Conservation (phyloP, 1,140 invertebrate genomes). For the Pteromalus puparum region DNA sequence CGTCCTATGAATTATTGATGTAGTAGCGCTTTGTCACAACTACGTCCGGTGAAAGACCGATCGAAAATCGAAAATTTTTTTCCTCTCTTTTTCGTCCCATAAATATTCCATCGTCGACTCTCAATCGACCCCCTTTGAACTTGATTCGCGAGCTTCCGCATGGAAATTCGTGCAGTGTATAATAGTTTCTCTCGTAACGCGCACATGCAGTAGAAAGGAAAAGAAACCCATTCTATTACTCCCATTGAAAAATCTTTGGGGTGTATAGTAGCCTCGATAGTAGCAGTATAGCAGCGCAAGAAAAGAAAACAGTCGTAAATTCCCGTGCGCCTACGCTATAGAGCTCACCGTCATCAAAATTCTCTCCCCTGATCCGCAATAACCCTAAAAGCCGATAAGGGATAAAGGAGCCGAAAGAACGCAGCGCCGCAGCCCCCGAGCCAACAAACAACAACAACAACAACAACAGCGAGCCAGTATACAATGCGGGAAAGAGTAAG, state of each 20-base stretch:
- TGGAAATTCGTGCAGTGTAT: no score
- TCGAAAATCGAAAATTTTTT: neutral
- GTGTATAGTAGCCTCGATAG: neutral
- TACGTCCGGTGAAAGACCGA: no score
- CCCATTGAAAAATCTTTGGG: neutral
- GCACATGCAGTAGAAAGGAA: neutral
- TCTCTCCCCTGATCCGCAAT: conserved; percentile 1
- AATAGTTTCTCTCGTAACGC: no score
- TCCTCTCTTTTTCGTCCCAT: neutral
- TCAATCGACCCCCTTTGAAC: neutral
- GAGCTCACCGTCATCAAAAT: neutral
- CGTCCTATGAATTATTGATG: no score
- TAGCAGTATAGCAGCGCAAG: no score
- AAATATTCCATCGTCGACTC: neutral
- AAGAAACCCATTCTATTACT: neutral
- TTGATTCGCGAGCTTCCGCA: no score
- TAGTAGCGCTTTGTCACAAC: no score
- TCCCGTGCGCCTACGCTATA: neutral
- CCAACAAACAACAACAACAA: neutral
- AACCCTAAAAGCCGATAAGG: neutral
- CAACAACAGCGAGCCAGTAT: neutral
- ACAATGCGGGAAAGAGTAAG: neutral
- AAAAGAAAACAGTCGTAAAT: no score
- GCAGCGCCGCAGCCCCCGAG: neutral
- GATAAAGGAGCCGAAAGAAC: neutral